These are phyloP conservation scores for Lasiurus cinereus DNA, from an alignment of 2,113 vertebrate species.

Conservation along the genomic window DNA sequence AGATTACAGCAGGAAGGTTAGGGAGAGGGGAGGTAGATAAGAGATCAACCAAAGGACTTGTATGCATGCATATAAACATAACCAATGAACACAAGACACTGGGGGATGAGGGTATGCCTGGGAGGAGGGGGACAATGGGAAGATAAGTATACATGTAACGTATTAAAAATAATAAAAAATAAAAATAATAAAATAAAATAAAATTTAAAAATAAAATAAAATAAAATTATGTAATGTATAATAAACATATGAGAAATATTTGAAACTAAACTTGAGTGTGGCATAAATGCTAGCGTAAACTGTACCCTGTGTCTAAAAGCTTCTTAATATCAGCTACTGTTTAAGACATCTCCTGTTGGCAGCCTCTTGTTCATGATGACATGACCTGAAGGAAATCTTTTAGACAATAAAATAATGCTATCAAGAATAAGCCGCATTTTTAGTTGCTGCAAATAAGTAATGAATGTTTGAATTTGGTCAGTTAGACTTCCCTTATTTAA, in stretches of 20 bases:
- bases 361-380: slow-evolving; percentile 50
- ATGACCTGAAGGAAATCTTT: slow-evolving; percentile 52
- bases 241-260: slow-evolving; percentile 44
- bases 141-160: too few relatives aligned
- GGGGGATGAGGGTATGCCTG: too few relatives aligned
- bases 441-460: not conserved
- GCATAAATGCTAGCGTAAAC: slow-evolving; percentile 35
- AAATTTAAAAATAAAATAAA: not conserved
- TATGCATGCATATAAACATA: too few relatives aligned
- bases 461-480: slow-evolving; percentile 15
- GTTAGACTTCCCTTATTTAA: not conserved
- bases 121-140: too few relatives aligned
- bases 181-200: too few relatives aligned
- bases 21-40: too few relatives aligned
- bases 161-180: too few relatives aligned
- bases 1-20: too few relatives aligned
- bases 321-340: slow-evolving; percentile 52
- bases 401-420: slow-evolving; percentile 38
- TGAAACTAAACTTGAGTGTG: slow-evolving; percentile 57
- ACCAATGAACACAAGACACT: too few relatives aligned
- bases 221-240: not conserved
- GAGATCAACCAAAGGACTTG: too few relatives aligned
- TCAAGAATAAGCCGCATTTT: not conserved
- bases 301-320: not conserved
- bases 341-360: slow-evolving; percentile 53